Conservation (phyloP, 2,797 vertebrate genomes). For the Melopsittacus undulatus region DNA sequence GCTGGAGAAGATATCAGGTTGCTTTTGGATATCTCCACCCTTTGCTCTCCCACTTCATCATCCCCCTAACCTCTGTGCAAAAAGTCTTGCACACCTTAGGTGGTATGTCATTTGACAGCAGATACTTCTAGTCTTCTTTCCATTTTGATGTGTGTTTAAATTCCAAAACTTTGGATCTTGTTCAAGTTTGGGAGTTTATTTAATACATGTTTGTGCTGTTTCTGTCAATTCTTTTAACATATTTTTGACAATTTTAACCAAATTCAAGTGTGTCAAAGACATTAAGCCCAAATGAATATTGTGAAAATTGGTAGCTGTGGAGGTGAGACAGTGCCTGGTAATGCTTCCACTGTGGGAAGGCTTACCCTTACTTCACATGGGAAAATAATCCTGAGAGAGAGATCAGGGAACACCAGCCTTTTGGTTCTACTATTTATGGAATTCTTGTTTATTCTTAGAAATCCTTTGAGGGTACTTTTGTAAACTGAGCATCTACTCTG, state of each 20-base stretch:
- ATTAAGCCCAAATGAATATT: neutral
- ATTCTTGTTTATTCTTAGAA: conserved; percentile 51
- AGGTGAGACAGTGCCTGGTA: neutral
- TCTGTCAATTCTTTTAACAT: neutral
- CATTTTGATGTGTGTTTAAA: neutral
- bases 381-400: conserved; percentile 18
- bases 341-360: neutral
- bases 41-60: neutral
- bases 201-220: neutral
- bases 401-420: conserved; percentile 15
- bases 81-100: neutral
- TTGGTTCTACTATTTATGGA: conserved; percentile 41
- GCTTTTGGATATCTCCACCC: neutral
- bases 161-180: neutral
- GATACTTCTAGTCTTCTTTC: neutral
- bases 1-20: neutral
- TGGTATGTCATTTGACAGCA: neutral
- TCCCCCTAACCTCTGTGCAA: neutral
- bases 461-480: conserved; percentile 39
- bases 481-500: conserved; percentile 14
- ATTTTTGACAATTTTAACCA: neutral
- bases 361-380: conserved; percentile 23
- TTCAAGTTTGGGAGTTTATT: neutral
- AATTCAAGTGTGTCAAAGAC: neutral
- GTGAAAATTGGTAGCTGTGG: neutral